These are phyloP conservation scores for Metellina segmentata DNA, from an alignment of 2,888 invertebrate species.

Conservation along the genomic window DNA sequence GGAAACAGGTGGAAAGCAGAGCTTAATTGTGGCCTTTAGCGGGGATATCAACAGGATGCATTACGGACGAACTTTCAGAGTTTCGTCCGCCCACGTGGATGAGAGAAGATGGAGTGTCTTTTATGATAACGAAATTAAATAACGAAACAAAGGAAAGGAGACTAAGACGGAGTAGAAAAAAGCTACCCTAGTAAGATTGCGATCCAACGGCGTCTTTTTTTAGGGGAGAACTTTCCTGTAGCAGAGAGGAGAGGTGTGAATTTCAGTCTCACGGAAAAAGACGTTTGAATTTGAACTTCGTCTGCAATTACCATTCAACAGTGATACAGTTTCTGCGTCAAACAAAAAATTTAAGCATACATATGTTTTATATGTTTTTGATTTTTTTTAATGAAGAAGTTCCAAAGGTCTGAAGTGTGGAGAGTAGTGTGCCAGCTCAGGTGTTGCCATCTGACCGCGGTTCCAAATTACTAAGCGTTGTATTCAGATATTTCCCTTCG, in stretches of 20 bases:
- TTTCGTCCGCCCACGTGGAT: background rate
- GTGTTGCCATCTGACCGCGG: too few relatives aligned
- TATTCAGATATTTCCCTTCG: too few relatives aligned
- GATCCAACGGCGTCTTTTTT: background rate
- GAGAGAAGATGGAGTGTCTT: background rate
- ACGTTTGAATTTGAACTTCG: too few relatives aligned
- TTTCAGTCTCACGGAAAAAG: background rate
- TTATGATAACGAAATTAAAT: background rate
- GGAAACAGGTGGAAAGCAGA: conserved; percentile 26
- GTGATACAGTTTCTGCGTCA: too few relatives aligned
- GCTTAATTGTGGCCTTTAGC: background rate
- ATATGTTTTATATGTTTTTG: too few relatives aligned
- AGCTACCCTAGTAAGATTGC: background rate
- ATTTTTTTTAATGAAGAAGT: too few relatives aligned
- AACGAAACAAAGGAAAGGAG: background rate
- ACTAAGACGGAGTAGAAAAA: background rate
- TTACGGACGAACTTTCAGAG: background rate
- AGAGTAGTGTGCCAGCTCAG: too few relatives aligned
- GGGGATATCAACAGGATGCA: background rate
- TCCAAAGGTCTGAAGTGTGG: too few relatives aligned
- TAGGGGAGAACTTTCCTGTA: background rate
- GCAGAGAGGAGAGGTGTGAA: background rate
- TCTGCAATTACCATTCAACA: too few relatives aligned
- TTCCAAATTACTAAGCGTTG: too few relatives aligned
- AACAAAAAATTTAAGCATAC: too few relatives aligned